Conservation (phyloP, 2,888 invertebrate species). For the Eupeodes luniger region DNA sequence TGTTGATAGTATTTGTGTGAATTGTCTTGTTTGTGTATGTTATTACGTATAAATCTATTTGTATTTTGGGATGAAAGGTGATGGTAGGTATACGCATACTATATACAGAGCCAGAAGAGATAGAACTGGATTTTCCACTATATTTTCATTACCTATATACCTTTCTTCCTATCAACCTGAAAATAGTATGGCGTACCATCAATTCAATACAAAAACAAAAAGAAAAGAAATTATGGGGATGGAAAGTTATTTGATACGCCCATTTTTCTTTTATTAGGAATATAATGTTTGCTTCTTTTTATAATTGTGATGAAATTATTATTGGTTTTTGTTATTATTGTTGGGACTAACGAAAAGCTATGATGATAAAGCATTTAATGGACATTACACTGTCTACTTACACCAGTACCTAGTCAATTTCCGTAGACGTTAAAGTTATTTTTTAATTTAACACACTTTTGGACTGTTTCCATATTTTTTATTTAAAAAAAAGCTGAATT, state of each 20-base stretch:
- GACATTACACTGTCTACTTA: not conserved
- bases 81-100: not conserved
- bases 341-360: too few relatives aligned
- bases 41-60: not conserved
- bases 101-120: not conserved
- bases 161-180: conserved; percentile 29
- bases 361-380: not conserved
- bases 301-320: conserved; percentile 27
- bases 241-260: conserved; percentile 72
- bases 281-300: conserved; percentile 9
- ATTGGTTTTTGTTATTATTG: not conserved
- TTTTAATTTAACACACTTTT: too few relatives aligned
- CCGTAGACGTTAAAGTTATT: too few relatives aligned
- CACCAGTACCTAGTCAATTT: too few relatives aligned
- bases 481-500: too few relatives aligned
- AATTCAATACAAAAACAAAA: not conserved
- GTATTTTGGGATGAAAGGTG: conserved; percentile 1
- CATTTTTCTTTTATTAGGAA: conserved; percentile 53
- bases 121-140: conserved; percentile 68
- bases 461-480: too few relatives aligned
- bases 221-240: conserved; percentile 48
- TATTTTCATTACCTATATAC: not conserved
- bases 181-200: conserved; percentile 53
- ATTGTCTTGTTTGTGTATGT: not conserved
- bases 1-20: too few relatives aligned